Evolutionary conservation across 2,113 vertebrate genomes (phyloP).

Genomic region (Myotis lucifugus): DNA sequence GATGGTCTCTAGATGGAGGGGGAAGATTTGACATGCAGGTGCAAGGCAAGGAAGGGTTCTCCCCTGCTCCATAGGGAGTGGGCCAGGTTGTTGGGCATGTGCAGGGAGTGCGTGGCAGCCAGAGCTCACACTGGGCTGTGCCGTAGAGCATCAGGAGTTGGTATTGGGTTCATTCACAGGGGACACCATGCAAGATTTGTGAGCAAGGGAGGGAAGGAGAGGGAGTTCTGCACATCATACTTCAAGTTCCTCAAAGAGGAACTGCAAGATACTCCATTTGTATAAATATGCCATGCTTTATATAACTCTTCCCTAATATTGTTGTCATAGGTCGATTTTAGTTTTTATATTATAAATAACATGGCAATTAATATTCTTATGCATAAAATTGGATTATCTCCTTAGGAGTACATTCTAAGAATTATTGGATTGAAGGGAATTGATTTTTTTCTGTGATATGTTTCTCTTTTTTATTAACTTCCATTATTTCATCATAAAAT

Average conservation of each 20-base stretch:
- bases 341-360: not conserved
- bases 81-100: not conserved
- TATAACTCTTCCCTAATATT: too few relatives aligned
- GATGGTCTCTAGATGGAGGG: not conserved
- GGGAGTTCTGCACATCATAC: not conserved
- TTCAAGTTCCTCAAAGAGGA: not conserved
- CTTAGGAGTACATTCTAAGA: not conserved
- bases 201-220: not conserved
- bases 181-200: not conserved
- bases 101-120: not conserved
- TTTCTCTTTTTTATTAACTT: conserved; percentile 2
- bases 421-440: not conserved
- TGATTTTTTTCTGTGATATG: not conserved
- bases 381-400: conserved; percentile 1
- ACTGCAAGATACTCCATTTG: not conserved
- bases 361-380: not conserved
- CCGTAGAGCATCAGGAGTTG: not conserved
- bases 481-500: not conserved
- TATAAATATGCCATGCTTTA: too few relatives aligned
- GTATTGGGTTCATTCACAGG: not conserved
- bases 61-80: not conserved
- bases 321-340: not conserved
- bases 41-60: not conserved
- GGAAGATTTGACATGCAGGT: not conserved
- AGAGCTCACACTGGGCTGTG: too few relatives aligned